Conservation (phyloP, 2,113 vertebrate species). For the Indicator indicator region DNA sequence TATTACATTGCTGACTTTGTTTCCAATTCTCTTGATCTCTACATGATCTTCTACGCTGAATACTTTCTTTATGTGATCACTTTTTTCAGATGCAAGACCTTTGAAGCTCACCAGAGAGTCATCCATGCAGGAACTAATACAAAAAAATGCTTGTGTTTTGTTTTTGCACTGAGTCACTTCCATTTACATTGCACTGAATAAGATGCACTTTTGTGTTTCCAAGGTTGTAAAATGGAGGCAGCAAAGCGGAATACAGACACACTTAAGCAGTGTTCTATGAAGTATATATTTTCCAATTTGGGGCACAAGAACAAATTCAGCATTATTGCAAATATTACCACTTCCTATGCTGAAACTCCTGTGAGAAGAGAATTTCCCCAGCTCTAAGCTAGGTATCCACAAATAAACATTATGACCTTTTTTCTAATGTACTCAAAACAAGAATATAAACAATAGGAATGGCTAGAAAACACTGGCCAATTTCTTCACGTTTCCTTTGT, state of each 20-base stretch:
- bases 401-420: neutral
- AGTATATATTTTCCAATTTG: neutral
- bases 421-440: neutral
- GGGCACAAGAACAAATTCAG: neutral
- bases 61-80: slow-evolving; percentile 1
- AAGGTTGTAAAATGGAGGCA: neutral
- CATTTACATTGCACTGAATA: neutral
- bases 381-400: neutral
- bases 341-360: neutral
- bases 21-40: slow-evolving; percentile 61
- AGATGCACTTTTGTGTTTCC: neutral
- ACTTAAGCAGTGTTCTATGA: neutral
- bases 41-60: slow-evolving; percentile 4
- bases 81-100: slow-evolving; percentile 18
- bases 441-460: neutral
- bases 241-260: neutral
- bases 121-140: neutral
- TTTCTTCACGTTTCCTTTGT: neutral
- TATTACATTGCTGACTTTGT: slow-evolving; percentile 6
- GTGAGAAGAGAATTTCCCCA: neutral
- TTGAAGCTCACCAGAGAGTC: slow-evolving; percentile 25
- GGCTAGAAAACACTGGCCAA: neutral
- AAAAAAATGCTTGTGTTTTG: neutral
- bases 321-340: neutral
- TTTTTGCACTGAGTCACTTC: neutral